Evolutionary conservation across 2,797 vertebrate species (phyloP).

Genomic region (Oreochromis mossambicus): DNA sequence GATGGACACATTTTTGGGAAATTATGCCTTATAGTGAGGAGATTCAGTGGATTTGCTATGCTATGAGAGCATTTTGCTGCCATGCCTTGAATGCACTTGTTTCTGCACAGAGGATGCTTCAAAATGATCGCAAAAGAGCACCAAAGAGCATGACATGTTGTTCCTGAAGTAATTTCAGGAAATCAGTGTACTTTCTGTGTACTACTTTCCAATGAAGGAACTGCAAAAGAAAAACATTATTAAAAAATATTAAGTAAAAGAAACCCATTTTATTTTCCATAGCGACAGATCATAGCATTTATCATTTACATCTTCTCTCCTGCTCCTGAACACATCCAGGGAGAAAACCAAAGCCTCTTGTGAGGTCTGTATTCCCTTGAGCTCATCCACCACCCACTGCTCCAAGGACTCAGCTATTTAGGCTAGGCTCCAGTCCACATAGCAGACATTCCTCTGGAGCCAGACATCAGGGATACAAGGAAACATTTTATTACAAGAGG

Average conservation of each 20-base stretch:
- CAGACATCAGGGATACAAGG: slow-evolving; percentile 31
- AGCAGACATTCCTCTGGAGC: slow-evolving; percentile 55
- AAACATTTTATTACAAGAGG: slow-evolving; percentile 52
- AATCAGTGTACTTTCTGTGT: neutral
- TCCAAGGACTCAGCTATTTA: slow-evolving; percentile 17
- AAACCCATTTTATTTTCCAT: slow-evolving; percentile 8
- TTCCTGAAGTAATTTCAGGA: neutral
- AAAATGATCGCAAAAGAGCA: neutral
- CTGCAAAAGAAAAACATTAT: neutral
- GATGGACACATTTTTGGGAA: neutral
- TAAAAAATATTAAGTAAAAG: slow-evolving; percentile 5
- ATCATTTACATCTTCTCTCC: neutral
- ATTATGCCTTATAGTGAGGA: neutral
- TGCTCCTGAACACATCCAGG: slow-evolving; percentile 1
- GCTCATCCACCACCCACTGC: slow-evolving; percentile 34
- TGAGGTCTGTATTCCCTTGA: slow-evolving; percentile 9
- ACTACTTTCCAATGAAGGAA: neutral
- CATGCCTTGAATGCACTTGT: neutral
- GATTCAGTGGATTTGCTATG: neutral
- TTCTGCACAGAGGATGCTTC: neutral
- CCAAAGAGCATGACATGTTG: neutral
- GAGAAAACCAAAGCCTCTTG: slow-evolving; percentile 7
- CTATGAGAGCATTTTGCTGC: neutral
- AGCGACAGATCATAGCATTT: neutral
- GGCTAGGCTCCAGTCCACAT: slow-evolving; percentile 27